A percentile compares a stretch with the other conserved stretches of the same genome.
phyloP scores from a whole-genome alignment of 2,113 vertebrate species.

The Orientallactaga bullata region DNA sequence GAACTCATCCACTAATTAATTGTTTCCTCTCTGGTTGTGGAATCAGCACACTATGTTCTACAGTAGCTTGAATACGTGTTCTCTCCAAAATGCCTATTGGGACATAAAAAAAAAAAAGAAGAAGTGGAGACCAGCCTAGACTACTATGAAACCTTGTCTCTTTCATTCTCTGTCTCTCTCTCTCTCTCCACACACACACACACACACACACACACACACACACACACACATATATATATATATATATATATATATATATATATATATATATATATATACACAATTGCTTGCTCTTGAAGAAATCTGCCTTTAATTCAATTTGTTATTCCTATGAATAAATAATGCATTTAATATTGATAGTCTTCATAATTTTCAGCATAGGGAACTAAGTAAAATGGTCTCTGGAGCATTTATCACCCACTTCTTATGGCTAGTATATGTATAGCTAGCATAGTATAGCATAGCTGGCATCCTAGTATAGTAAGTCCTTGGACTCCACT shows the following conservation, averaged over 20 bases:
- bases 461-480: too few relatives aligned
- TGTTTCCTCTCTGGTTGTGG: too few relatives aligned
- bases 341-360: neutral
- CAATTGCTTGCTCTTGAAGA: neutral
- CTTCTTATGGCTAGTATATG: neutral
- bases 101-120: too few relatives aligned
- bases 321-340: slow-evolving; percentile 21
- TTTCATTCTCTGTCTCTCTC: too few relatives aligned
- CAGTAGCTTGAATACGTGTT: too few relatives aligned
- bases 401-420: neutral
- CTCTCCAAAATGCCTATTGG: too few relatives aligned
- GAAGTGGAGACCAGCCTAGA: neutral
- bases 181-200: too few relatives aligned
- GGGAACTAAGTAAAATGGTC: neutral
- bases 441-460: too few relatives aligned
- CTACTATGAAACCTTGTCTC: too few relatives aligned
- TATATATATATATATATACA: neutral
- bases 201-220: neutral
- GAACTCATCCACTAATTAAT: too few relatives aligned
- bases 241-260: neutral
- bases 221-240: neutral
- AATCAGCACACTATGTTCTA: too few relatives aligned
- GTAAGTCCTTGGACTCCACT: neutral
- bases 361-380: neutral
- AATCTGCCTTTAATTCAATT: slow-evolving; percentile 9